These are phyloP conservation scores for Quadroppia sp. DNA, from an alignment of 2,888 invertebrate species.

Conservation along the genomic window DNA sequence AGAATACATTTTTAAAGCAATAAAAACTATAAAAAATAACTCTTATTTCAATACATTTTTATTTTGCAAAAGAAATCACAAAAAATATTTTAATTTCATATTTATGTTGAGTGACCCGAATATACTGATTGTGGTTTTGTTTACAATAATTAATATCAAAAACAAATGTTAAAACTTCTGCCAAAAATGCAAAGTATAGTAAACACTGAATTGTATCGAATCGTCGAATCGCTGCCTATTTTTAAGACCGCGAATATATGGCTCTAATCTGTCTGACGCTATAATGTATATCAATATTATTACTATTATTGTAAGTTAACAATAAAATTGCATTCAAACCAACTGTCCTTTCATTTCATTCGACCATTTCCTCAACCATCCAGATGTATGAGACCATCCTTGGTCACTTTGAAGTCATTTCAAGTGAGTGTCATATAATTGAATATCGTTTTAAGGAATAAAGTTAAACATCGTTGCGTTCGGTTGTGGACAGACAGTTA, in stretches of 20 bases:
- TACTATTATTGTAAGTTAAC: constrained; percentile 20
- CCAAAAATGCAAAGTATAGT: constrained; percentile 26
- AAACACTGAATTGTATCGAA: constrained; percentile 10
- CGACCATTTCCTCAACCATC: no score
- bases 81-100: background rate
- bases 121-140: constrained; percentile 17
- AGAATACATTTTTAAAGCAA: background rate
- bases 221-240: constrained; percentile 24
- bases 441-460: no score
- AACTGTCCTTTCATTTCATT: no score
- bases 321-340: constrained; percentile 8
- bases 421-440: no score
- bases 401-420: no score
- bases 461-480: no score
- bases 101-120: background rate
- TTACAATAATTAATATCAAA: constrained; percentile 9
- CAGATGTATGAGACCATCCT: no score
- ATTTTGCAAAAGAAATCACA: no score
- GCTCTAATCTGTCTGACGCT: background rate
- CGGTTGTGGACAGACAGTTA: no score
- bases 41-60: background rate
- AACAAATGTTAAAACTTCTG: constrained; percentile 16
- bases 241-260: background rate
- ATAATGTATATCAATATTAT: constrained; percentile 5
- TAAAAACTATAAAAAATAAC: background rate